Conservation (phyloP, 2,113 vertebrate species). For the Strix aluco region DNA sequence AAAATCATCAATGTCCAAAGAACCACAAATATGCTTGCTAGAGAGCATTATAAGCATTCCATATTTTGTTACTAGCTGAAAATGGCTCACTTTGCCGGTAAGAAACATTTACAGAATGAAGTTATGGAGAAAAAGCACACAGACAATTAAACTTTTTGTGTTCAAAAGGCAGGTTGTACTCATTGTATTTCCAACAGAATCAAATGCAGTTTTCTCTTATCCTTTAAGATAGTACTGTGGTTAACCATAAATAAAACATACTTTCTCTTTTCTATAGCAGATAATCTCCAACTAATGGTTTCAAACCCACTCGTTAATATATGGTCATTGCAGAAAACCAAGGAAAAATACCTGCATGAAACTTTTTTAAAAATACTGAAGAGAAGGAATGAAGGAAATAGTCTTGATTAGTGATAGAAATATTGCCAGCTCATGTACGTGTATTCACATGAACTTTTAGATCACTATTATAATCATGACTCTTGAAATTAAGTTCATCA, state of each 20-base stretch:
- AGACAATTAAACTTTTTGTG: neutral
- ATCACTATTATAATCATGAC: neutral
- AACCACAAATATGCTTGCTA: neutral
- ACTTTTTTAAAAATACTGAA: neutral
- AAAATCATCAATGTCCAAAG: neutral
- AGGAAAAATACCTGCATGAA: neutral
- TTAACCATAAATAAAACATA: neutral
- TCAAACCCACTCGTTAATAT: neutral
- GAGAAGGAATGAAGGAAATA: neutral
- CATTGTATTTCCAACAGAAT: neutral
- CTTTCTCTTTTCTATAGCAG: neutral
- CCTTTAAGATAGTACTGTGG: neutral
- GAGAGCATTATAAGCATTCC: neutral
- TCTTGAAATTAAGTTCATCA: neutral
- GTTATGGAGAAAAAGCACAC: neutral
- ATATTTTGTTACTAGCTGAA: neutral
- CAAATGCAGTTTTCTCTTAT: neutral
- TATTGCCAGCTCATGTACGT: neutral
- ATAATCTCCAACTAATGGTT: neutral
- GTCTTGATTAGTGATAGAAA: neutral
- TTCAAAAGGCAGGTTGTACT: neutral
- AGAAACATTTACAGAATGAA: neutral
- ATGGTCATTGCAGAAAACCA: neutral
- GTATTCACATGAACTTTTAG: neutral
- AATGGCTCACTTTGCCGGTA: neutral